Evolutionary conservation across 2,797 vertebrate genomes (phyloP).

Genomic region (Hydrocynus forskahlii): DNA sequence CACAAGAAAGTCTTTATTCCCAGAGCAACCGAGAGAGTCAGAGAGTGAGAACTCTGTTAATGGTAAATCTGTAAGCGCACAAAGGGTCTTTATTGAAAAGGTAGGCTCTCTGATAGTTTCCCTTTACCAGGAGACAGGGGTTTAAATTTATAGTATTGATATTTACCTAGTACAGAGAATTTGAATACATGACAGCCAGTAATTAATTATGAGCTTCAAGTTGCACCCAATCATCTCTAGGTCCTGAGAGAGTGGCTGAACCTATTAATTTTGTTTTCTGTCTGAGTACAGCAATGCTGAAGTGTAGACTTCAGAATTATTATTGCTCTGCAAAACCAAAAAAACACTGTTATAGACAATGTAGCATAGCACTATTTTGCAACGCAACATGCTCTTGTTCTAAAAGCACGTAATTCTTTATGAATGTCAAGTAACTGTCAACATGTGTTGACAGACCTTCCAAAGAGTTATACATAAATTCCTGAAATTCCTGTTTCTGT

Average conservation of each 20-base stretch:
- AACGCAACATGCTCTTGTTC: no score
- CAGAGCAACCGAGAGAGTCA: background rate
- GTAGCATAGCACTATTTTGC: no score
- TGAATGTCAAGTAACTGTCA: no score
- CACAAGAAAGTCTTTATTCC: slow-evolving; percentile 1
- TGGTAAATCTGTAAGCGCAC: background rate
- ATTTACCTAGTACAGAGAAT: slow-evolving; percentile 23
- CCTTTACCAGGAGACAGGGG: background rate
- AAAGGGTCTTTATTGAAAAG: background rate
- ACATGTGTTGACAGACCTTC: no score
- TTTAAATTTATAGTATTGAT: slow-evolving; percentile 15
- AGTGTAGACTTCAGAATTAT: background rate
- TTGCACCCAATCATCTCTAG: background rate
- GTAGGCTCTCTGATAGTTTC: background rate
- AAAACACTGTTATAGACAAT: no score
- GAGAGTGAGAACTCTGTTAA: slow-evolving; percentile 2
- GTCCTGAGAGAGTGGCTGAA: background rate
- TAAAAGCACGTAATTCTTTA: no score
- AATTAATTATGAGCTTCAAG: slow-evolving; percentile 11
- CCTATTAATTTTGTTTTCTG: background rate
- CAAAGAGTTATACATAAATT: no score
- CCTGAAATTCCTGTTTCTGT: no score
- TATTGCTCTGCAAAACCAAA: no score
- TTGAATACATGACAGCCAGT: slow-evolving; percentile 8
- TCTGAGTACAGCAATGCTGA: slow-evolving; percentile 6